A percentile compares a stretch with the other conserved stretches of the same genome.
Evolutionary conservation across 92 coral and sea anemone species (phyloP).

Genomic region (Siderastrea siderea): DNA sequence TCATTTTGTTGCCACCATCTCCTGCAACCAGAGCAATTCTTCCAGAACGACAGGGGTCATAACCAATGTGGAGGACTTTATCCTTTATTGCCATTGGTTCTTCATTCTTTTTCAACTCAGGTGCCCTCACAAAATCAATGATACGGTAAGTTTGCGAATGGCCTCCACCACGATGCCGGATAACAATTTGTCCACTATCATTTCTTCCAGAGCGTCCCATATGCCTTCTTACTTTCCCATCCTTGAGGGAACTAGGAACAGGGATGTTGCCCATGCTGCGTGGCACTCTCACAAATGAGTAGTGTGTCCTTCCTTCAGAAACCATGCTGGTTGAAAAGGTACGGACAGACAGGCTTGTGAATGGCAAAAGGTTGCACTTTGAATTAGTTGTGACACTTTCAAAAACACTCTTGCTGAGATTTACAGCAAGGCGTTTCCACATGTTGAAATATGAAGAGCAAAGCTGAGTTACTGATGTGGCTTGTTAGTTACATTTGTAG

Average conservation of each 20-base stretch:
- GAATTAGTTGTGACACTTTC: neutral
- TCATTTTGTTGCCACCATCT: slow-evolving; percentile 89
- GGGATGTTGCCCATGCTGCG: slow-evolving; percentile 92
- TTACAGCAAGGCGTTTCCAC: slow-evolving; percentile 23
- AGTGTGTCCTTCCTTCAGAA: slow-evolving; percentile 87
- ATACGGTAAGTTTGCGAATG: slow-evolving; percentile 95
- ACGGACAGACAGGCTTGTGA: slow-evolving; percentile 47
- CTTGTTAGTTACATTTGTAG: neutral
- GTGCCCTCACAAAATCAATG: slow-evolving; percentile 89
- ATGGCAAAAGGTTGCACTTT: slow-evolving; percentile 15
- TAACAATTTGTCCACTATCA: slow-evolving; percentile 82
- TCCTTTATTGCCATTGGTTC: slow-evolving; percentile 69
- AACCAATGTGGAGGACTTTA: slow-evolving; percentile 92
- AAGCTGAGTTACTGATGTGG: neutral
- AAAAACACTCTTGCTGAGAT: slow-evolving; percentile 14
- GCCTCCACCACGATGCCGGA: slow-evolving; percentile 98
- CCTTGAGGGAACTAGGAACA: slow-evolving; percentile 90
- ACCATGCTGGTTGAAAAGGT: slow-evolving; percentile 75
- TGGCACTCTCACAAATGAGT: slow-evolving; percentile 84
- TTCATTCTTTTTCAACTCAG: slow-evolving; percentile 51
- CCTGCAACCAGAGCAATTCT: slow-evolving; percentile 98
- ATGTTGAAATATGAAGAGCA: neutral
- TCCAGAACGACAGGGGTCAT: slow-evolving; percentile 98
- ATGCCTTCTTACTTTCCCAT: slow-evolving; percentile 87
- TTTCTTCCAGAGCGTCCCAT: slow-evolving; percentile 92